Conservation (phyloP, 2,888 invertebrate species). For the Aelia acuminata region DNA sequence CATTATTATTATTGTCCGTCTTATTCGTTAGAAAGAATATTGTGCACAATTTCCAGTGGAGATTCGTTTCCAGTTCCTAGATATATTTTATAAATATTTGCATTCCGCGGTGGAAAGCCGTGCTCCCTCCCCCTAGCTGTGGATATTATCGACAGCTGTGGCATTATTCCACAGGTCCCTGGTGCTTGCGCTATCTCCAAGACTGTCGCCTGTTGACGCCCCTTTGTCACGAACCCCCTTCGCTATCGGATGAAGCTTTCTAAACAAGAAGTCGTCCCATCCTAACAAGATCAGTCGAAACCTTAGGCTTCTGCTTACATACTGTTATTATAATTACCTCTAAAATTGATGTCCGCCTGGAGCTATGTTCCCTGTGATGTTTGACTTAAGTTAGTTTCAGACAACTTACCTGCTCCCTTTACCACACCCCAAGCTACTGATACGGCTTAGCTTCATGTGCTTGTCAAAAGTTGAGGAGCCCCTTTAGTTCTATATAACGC, state of each 20-base stretch:
- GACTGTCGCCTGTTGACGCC: conserved; percentile 6
- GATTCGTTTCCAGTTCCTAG: background rate
- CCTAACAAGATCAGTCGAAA: background rate
- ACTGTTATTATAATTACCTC: background rate
- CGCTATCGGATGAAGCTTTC: background rate
- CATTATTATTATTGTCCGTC: too few species aligned
- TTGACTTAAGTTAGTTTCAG: background rate
- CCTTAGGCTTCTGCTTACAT: background rate
- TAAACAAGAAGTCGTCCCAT: background rate
- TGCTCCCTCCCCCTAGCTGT: too few species aligned
- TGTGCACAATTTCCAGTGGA: background rate
- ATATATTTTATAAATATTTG: background rate
- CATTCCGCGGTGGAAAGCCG: background rate
- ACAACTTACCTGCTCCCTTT: background rate
- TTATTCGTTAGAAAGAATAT: too few species aligned
- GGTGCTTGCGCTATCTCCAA: background rate
- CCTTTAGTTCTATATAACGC: background rate
- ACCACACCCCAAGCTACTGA: background rate
- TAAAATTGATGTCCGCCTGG: background rate
- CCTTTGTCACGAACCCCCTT: background rate
- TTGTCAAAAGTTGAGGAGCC: background rate
- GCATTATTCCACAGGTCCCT: background rate
- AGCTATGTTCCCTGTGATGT: background rate
- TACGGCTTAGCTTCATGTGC: background rate
- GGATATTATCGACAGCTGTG: background rate